Evolutionary conservation across 1,140 invertebrate species (phyloP).

Genomic region (Diabrotica virgifera): DNA sequence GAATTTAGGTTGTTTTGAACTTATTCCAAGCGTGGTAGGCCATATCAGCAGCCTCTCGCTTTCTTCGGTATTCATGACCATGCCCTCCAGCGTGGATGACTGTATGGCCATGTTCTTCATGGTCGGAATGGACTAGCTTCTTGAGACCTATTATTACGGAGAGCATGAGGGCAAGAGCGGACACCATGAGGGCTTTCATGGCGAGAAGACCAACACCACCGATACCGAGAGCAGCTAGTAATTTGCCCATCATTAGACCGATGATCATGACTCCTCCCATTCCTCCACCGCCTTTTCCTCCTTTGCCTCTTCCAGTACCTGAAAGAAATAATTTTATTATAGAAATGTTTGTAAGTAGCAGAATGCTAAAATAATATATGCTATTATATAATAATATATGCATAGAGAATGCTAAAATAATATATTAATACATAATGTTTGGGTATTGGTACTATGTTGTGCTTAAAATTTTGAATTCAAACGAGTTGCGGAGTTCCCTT

Average conservation of each 20-base stretch:
- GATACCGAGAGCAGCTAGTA: constrained; percentile 68
- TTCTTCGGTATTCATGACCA: constrained; percentile 60
- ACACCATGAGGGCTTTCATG: constrained; percentile 67
- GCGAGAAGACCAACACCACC: constrained; percentile 68
- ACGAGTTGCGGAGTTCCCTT: no score
- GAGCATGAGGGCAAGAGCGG: constrained; percentile 69
- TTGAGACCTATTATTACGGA: constrained; percentile 70
- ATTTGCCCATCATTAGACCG: constrained; percentile 71
- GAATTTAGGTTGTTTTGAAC: constrained; percentile 31
- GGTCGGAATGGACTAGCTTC: constrained; percentile 60
- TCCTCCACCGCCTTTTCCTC: constrained; percentile 44
- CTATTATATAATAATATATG: no score
- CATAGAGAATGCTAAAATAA: no score
- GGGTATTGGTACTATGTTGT: no score
- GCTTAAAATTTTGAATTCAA: no score
- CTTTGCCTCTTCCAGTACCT: constrained; percentile 53
- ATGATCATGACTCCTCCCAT: constrained; percentile 56
- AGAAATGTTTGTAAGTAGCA: no score
- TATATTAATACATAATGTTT: no score
- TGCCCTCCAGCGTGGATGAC: constrained; percentile 52
- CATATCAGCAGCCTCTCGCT: constrained; percentile 49
- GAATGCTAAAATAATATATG: no score
- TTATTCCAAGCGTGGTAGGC: constrained; percentile 61
- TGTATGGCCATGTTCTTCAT: constrained; percentile 56
- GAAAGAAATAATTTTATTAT: no score